Conservation (phyloP, 2,888 invertebrate genomes). For the Aleiodes alternator region DNA sequence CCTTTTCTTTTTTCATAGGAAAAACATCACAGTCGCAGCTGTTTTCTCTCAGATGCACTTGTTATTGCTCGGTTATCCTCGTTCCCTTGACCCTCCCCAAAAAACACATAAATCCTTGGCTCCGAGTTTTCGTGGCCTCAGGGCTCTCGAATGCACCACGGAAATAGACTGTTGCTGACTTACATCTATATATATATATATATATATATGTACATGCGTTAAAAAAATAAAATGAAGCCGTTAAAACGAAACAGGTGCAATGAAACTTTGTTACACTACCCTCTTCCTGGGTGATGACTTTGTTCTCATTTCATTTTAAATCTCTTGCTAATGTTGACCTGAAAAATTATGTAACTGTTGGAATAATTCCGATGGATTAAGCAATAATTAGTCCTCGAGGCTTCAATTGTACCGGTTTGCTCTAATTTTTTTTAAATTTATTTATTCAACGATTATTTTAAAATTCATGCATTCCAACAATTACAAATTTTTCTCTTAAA, state of each 20-base stretch:
- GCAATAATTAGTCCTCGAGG: conserved; percentile 19
- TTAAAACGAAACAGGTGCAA: conserved; percentile 39
- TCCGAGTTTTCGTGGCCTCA: conserved; percentile 53
- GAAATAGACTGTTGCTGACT: conserved; percentile 63
- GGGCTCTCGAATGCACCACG: conserved; percentile 55
- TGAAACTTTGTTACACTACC: conserved; percentile 19
- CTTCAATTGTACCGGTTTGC: not conserved
- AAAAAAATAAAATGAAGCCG: not conserved
- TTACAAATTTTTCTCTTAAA: no score
- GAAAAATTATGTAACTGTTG: conserved; percentile 16
- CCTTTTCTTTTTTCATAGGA: not conserved
- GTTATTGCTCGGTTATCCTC: conserved; percentile 61
- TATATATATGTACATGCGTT: not conserved
- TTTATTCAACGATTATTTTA: no score
- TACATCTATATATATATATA: not conserved
- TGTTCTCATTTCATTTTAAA: conserved; percentile 30
- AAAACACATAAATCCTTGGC: conserved; percentile 66
- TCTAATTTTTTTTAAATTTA: no score
- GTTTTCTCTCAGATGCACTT: conserved; percentile 61
- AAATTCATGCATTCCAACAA: no score
- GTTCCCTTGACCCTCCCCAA: conserved; percentile 72
- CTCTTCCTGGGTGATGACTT: conserved; percentile 21
- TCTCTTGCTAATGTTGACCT: conserved; percentile 18
- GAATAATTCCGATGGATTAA: conserved; percentile 3
- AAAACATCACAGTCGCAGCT: conserved; percentile 12